These are phyloP conservation scores for Pyrrhosoma nymphula DNA, from an alignment of 2,888 invertebrate genomes.

Conservation along the genomic window DNA sequence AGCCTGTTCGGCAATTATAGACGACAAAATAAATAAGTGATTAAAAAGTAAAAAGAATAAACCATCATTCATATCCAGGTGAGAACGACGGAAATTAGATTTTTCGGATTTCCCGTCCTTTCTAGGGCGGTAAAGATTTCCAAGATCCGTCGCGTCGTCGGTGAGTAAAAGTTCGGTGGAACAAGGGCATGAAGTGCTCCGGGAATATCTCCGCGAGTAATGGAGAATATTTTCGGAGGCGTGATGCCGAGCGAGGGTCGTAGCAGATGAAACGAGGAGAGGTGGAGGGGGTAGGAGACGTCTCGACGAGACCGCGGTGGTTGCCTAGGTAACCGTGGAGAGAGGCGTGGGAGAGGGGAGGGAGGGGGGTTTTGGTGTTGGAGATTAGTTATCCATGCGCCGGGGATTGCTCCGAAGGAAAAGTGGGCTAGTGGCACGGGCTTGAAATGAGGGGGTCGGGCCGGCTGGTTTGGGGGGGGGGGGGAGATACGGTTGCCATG, in stretches of 20 bases:
- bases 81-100: too few relatives aligned
- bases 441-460: not conserved
- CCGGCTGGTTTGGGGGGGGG: not conserved
- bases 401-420: not conserved
- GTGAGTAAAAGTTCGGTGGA: too few relatives aligned
- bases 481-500: not conserved
- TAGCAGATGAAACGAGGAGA: too few relatives aligned
- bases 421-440: slow-evolving; percentile 33
- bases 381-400: not conserved
- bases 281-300: not conserved
- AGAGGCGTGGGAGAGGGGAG: not conserved
- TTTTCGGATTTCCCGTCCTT: too few relatives aligned
- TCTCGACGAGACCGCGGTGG: not conserved
- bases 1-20: too few relatives aligned
- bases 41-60: too few relatives aligned
- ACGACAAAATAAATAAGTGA: too few relatives aligned
- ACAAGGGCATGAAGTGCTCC: not conserved
- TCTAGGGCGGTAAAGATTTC: too few relatives aligned
- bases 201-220: not conserved
- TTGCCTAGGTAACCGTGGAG: slow-evolving; percentile 23
- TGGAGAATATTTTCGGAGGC: not conserved
- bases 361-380: not conserved
- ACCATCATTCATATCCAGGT: too few relatives aligned
- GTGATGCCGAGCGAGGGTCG: not conserved
- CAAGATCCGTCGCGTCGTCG: too few relatives aligned